phyloP scores from a whole-genome alignment of 2,888 invertebrate genomes.

The Epicampocera succincta region DNA sequence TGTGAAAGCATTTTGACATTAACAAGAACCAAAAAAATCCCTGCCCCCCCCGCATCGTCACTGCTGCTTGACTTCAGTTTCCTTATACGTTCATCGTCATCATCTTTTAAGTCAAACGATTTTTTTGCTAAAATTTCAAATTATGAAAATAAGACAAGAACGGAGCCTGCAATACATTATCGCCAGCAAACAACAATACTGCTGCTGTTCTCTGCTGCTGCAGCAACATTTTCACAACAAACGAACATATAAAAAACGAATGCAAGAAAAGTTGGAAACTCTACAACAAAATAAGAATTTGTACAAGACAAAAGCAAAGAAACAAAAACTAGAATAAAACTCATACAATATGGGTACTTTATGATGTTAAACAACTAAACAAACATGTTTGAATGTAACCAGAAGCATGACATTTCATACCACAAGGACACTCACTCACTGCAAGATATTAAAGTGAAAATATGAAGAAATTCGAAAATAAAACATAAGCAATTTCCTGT shows the following conservation, averaged over 20 bases:
- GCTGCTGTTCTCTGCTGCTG: conserved; percentile 9
- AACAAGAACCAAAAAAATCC: conserved; percentile 24
- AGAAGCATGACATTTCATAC: conserved; percentile 42
- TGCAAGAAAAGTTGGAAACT: conserved; percentile 41
- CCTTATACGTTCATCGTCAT: conserved; percentile 10
- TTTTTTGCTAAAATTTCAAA: conserved; percentile 63
- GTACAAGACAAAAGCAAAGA: conserved; percentile 13
- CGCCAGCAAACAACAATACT: conserved; percentile 20
- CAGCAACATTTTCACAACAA: conserved; percentile 15
- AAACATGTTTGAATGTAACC: background rate
- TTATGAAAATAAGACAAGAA: conserved; percentile 57
- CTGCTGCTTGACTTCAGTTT: conserved; percentile 19
- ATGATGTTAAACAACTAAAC: conserved; percentile 22
- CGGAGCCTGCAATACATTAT: conserved; percentile 2
- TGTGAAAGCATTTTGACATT: conserved; percentile 42
- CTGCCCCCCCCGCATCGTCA: conserved; percentile 1
- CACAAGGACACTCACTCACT: conserved; percentile 48
- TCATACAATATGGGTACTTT: conserved; percentile 27
- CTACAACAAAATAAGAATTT: conserved; percentile 26
- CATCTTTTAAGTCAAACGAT: conserved; percentile 56
- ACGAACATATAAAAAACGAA: background rate
- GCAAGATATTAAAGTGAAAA: conserved; percentile 45
- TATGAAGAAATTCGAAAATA: conserved; percentile 28
- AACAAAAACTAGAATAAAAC: no score
- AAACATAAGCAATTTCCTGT: conserved; percentile 64